Percentiles rank a stretch among this genome's conserved stretches.
Evolutionary conservation across 2,888 invertebrate species (phyloP).

Genomic region (Ypsolopha sequella): DNA sequence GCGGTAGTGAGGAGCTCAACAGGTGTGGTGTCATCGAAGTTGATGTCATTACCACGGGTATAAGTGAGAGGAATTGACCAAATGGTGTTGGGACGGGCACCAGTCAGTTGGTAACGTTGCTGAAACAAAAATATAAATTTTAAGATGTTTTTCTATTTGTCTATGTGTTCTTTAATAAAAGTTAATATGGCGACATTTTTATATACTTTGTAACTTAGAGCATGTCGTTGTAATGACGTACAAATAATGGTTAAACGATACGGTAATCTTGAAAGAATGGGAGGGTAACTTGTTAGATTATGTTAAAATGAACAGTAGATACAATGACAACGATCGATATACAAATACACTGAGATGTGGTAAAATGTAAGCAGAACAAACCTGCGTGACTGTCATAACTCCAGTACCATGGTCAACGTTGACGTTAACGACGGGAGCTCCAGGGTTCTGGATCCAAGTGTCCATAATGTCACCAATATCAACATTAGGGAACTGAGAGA

Average conservation of each 20-base stretch:
- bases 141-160: neutral
- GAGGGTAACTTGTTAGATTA: too few species aligned
- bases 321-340: neutral
- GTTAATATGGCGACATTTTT: too few species aligned
- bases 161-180: neutral
- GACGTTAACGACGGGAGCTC: constrained; percentile 71
- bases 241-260: too few species aligned
- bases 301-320: too few species aligned
- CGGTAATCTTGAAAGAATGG: too few species aligned
- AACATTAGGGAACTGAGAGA: constrained; percentile 24
- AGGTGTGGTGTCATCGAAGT: constrained; percentile 47
- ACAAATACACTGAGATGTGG: too few species aligned
- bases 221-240: too few species aligned
- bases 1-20: constrained; percentile 25
- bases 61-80: constrained; percentile 60
- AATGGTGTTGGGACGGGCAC: constrained; percentile 18
- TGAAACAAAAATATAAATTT: constrained; percentile 14
- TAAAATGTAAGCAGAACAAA: too few species aligned
- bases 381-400: constrained; percentile 44
- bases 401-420: constrained; percentile 38
- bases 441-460: constrained; percentile 73
- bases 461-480: constrained; percentile 60
- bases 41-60: constrained; percentile 40
- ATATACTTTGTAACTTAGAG: too few species aligned
- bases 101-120: constrained; percentile 43